Evolutionary conservation across 2,888 invertebrate species (phyloP).

Genomic region (Kryphioiulus occultus): DNA sequence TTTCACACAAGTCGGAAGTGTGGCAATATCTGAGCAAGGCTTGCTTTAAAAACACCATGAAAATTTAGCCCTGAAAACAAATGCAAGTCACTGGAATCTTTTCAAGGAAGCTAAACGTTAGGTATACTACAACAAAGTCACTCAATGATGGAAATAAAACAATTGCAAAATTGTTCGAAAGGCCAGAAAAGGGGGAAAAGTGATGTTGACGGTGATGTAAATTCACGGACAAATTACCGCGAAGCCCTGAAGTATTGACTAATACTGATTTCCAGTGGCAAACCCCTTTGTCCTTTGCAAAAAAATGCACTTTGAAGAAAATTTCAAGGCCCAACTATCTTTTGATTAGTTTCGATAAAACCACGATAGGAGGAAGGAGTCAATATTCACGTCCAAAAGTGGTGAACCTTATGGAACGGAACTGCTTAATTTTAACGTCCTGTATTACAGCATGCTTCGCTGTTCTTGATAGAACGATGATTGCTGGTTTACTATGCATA

Average conservation of each 20-base stretch:
- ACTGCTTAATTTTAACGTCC: not conserved
- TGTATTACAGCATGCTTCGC: too few relatives aligned
- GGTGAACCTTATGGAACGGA: not conserved
- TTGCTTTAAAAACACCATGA: constrained; percentile 17
- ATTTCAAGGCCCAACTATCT: not conserved
- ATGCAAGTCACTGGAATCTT: constrained; percentile 48
- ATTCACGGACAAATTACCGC: not conserved
- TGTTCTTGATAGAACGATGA: too few relatives aligned
- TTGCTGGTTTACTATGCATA: not conserved
- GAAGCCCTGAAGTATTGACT: constrained; percentile 18
- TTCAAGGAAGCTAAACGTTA: constrained; percentile 44
- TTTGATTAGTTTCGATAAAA: not conserved
- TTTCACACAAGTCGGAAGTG: constrained; percentile 3
- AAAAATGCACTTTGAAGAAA: not conserved
- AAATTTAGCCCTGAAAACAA: constrained; percentile 49
- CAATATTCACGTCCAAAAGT: not conserved
- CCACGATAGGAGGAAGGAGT: not conserved
- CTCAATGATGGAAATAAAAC: constrained; percentile 37
- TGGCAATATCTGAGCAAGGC: not conserved
- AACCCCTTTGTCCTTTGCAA: not conserved
- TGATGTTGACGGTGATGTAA: constrained; percentile 12
- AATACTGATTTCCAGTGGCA: constrained; percentile 12
- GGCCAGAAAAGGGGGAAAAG: constrained; percentile 31
- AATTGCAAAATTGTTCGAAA: not conserved
- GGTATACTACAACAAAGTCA: constrained; percentile 26